Percentiles rank a stretch among this genome's conserved stretches.
phyloP scores from a whole-genome alignment of 37 sponge, comb jelly and placozoan genomes.

The Hormiphora californensis region DNA sequence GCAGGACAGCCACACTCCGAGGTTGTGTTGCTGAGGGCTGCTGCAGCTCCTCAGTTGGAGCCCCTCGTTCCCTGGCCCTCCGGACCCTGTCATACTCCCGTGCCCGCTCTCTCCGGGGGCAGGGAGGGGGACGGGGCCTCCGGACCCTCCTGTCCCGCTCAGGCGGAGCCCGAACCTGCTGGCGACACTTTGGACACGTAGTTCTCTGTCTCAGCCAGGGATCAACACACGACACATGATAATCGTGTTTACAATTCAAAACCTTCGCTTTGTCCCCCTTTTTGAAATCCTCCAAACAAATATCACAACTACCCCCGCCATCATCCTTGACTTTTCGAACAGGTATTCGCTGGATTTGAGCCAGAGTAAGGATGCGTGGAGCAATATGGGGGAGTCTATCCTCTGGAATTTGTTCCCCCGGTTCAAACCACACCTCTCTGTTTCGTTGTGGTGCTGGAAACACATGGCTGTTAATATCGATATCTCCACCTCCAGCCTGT shows the following conservation, averaged over 20 bases:
- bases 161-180: slow-evolving; percentile 38
- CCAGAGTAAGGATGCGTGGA: neutral
- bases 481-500: no score
- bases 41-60: no score
- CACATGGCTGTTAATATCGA: slow-evolving; percentile 35
- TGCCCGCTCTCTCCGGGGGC: slow-evolving; percentile 23
- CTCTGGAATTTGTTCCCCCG: neutral
- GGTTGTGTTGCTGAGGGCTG: no score
- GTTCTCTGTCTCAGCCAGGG: slow-evolving; percentile 37
- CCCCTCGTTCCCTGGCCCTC: neutral
- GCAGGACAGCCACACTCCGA: no score
- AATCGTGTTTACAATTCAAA: slow-evolving; percentile 39
- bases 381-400: slow-evolving; percentile 27
- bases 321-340: neutral
- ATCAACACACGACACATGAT: slow-evolving; percentile 24
- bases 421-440: slow-evolving; percentile 38
- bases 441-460: slow-evolving; percentile 33
- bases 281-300: slow-evolving; percentile 38
- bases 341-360: slow-evolving; percentile 41
- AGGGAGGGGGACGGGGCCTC: slow-evolving; percentile 27
- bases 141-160: neutral
- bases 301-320: slow-evolving; percentile 41
- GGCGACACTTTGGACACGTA: slow-evolving; percentile 39
- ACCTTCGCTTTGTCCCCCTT: slow-evolving; percentile 28
- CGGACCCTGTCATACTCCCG: slow-evolving; percentile 40